Base-by-base conservation (phyloP, 1,140 invertebrate genomes). In the Rhizoglyphus robini region DNA sequence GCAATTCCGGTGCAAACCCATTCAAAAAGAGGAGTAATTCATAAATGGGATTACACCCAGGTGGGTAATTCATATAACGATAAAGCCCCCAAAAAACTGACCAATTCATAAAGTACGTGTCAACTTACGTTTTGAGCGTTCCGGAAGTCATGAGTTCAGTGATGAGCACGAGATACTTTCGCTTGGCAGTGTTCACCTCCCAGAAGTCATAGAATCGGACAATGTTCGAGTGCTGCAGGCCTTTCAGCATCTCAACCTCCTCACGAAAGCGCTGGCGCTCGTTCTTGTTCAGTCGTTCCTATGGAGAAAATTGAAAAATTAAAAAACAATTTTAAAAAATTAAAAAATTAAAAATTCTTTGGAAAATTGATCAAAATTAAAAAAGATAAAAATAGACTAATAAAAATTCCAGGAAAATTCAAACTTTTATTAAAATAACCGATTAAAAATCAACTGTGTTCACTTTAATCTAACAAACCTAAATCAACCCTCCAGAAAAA, bases 61-160 rank as follows among this genome's bases (percentile, higher is more conserved):
- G n/a, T n/a, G n/a, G n/a, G n/a, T n/a, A n/a, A n/a, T n/a, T n/a
- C n/a, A n/a, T n/a, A n/a, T n/a, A n/a, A n/a, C n/a, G n/a, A n/a
- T n/a, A n/a, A n/a, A n/a, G n/a, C n/a, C n/a, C n/a, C n/a, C n/a
- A n/a, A n/a, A n/a, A n/a, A n/a, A n/a, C n/a, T n/a, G n/a, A n/a
- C n/a, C n/a, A n/a, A n/a, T n/a, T n/a, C n/a, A n/a, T n/a, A n/a
- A n/a, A n/a, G n/a, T n/a, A n/a, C n/a, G 3, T 8, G 13, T 23
- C 63, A 66, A 80, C 81, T 82, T 83, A 95, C 87, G 91, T 91
- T 83, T 99, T 98, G 11, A 99, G 80, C 46, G 96, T 99, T 71
- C 96, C 96, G 64, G 93, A 97, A 66, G 96, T 91, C 96, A 99
- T 99, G 46, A 99, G 83, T 79, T 99, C 96, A 29, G 96, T 99